Evolutionary conservation across 2,797 vertebrate species (phyloP).

Genomic region (Enteromius unitaeniatus): DNA sequence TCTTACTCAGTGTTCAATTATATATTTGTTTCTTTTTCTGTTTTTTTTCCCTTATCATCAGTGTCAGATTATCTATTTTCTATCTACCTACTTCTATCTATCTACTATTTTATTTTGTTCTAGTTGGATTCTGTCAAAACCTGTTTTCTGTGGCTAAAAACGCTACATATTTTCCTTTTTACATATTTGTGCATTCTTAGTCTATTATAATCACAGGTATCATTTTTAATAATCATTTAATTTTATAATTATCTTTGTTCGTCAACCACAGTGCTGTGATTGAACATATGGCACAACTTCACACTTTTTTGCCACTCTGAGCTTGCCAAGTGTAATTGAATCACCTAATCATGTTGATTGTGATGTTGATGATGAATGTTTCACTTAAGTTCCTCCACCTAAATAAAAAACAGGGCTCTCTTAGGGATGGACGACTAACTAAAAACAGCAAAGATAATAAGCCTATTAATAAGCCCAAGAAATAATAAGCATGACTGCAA

Average conservation of each 20-base stretch:
- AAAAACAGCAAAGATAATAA: slow-evolving; percentile 2
- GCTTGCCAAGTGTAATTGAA: not conserved
- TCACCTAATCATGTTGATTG: not conserved
- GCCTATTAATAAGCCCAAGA: not conserved
- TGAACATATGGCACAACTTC: not conserved
- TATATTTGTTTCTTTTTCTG: too few species aligned
- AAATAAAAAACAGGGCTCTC: not conserved
- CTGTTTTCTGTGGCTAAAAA: too few species aligned
- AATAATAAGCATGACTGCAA: not conserved
- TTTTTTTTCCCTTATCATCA: too few species aligned
- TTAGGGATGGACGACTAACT: not conserved
- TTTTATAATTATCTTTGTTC: not conserved
- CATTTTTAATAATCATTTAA: not conserved
- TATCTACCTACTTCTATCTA: too few species aligned
- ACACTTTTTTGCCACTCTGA: not conserved
- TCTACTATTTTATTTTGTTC: too few species aligned
- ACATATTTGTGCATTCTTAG: not conserved
- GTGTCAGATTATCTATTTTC: too few species aligned
- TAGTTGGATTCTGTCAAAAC: too few species aligned
- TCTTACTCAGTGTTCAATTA: too few species aligned
- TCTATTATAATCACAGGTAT: not conserved
- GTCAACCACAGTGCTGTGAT: not conserved
- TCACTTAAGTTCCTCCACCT: not conserved
- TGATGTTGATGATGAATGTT: not conserved
- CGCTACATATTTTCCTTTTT: too few species aligned